Evolutionary conservation across 2,113 vertebrate species (phyloP).

Genomic region (Archocentrus centrarchus): DNA sequence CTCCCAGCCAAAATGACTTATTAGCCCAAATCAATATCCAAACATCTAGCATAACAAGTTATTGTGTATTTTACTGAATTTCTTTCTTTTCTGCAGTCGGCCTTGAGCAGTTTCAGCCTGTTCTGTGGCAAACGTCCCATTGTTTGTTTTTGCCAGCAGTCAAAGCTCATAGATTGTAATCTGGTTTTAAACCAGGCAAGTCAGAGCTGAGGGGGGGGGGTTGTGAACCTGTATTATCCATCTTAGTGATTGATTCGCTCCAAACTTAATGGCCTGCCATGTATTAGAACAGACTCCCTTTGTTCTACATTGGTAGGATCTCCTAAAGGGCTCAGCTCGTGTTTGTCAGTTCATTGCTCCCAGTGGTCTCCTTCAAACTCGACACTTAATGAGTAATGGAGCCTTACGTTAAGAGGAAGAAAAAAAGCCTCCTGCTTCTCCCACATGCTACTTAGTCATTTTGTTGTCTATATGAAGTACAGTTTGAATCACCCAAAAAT

Average conservation of each 20-base stretch:
- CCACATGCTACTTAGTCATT: constrained; percentile 40
- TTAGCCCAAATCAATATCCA: not conserved
- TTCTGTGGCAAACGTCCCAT: not conserved
- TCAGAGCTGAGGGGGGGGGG: constrained; percentile 4
- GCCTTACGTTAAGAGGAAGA: constrained; percentile 2
- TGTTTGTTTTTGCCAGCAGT: constrained; percentile 29
- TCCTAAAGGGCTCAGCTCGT: constrained; percentile 35
- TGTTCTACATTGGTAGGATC: constrained; percentile 60
- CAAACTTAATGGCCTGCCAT: constrained; percentile 38
- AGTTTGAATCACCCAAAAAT: constrained; percentile 36
- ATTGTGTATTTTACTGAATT: not conserved
- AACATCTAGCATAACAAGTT: not conserved
- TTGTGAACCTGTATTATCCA: constrained; percentile 48
- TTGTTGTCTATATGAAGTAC: constrained; percentile 34
- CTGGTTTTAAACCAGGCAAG: constrained; percentile 43
- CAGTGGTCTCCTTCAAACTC: constrained; percentile 62
- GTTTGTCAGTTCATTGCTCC: constrained; percentile 35
- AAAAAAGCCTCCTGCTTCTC: constrained; percentile 11
- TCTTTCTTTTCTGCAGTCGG: not conserved
- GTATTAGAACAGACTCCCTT: constrained; percentile 27
- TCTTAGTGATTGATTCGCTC: constrained; percentile 65
- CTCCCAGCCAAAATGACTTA: not conserved
- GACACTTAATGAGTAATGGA: constrained; percentile 32
- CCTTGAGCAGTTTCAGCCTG: not conserved
- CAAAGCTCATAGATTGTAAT: constrained; percentile 39